Evolutionary conservation across 1,140 invertebrate species (phyloP).

Genomic region (Tetragonula clypearis): DNA sequence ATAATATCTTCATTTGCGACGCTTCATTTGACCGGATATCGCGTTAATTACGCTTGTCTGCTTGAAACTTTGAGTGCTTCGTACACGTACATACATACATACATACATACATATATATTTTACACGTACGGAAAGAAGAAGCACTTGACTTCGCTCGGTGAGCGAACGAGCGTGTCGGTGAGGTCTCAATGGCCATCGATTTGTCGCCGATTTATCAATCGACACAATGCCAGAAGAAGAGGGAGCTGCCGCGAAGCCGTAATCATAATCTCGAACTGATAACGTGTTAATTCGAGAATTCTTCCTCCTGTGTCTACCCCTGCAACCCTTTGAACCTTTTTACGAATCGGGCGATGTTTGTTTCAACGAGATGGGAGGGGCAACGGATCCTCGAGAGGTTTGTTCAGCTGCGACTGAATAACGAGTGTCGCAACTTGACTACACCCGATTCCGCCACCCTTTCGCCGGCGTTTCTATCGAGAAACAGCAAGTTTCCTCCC

Average conservation of each 20-base stretch:
- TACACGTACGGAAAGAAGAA: neutral
- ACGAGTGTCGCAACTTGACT: constrained; percentile 47
- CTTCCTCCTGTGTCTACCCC: neutral
- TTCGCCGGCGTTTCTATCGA: constrained; percentile 30
- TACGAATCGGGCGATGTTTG: neutral
- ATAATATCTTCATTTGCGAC: neutral
- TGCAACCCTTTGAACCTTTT: neutral
- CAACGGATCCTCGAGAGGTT: constrained; percentile 17
- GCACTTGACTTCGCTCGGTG: neutral
- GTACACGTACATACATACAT: too few species aligned
- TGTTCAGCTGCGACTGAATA: constrained; percentile 50
- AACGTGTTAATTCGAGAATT: neutral
- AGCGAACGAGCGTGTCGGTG: neutral
- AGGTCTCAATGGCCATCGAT: neutral
- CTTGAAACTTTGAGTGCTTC: neutral
- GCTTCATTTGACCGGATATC: neutral
- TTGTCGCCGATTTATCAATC: neutral
- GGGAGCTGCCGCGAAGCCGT: constrained; percentile 1
- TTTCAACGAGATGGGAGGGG: neutral
- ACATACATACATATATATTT: neutral
- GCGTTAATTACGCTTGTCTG: constrained; percentile 1
- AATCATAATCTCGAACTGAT: neutral
- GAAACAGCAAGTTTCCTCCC: constrained; percentile 14
- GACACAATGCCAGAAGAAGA: neutral
- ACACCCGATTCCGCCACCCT: constrained; percentile 31